phyloP scores from a whole-genome alignment of 1,140 invertebrate species.

The Carposina sasakii region DNA sequence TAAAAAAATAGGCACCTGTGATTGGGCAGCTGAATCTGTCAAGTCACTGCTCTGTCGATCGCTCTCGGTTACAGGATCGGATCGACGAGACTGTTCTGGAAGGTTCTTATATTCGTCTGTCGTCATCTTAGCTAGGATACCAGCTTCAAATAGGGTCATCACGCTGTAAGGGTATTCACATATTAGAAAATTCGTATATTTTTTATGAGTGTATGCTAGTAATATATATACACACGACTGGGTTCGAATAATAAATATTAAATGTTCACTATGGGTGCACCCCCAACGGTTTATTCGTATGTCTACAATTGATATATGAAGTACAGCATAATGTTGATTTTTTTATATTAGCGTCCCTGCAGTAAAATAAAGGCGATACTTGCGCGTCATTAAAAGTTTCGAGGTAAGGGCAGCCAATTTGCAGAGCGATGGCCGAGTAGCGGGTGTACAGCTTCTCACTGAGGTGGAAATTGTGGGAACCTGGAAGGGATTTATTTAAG shows the following conservation, averaged over 20 bases:
- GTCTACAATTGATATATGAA: background rate
- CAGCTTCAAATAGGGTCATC: constrained; percentile 80
- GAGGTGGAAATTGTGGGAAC: constrained; percentile 79
- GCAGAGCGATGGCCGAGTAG: constrained; percentile 82
- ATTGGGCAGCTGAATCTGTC: constrained; percentile 30
- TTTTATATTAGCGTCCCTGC: background rate
- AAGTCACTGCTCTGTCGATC: constrained; percentile 39
- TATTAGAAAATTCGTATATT: background rate
- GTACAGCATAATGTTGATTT: background rate
- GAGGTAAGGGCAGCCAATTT: constrained; percentile 80
- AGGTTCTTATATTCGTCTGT: constrained; percentile 79
- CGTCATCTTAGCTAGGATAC: constrained; percentile 81
- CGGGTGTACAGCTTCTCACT: constrained; percentile 82
- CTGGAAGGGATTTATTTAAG: no score
- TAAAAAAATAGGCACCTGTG: no score
- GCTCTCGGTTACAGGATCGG: constrained; percentile 54
- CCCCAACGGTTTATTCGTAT: no score
- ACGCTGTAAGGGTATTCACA: constrained; percentile 70
- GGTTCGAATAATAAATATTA: no score
- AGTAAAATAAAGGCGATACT: constrained; percentile 31
- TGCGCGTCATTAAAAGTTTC: constrained; percentile 81
- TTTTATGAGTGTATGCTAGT: background rate
- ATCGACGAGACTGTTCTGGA: constrained; percentile 69
- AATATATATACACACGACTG: no score
- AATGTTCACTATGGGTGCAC: no score